Conservation (phyloP, 2,113 vertebrate species). For the Ploceus nigricollis region DNA sequence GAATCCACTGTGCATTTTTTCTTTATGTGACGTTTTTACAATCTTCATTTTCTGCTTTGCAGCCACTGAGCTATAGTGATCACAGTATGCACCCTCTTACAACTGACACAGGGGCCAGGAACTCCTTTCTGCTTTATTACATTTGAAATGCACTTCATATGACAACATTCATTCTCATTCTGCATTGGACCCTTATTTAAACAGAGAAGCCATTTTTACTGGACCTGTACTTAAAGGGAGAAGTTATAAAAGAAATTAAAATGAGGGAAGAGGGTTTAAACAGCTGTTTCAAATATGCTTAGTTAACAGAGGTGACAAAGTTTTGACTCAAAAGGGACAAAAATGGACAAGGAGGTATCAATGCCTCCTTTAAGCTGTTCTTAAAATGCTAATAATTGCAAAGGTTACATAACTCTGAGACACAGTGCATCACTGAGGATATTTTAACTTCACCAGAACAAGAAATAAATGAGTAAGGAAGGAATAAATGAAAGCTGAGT, state of each 20-base stretch:
- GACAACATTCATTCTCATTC: slow-evolving; percentile 72
- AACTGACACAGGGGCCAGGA: slow-evolving; percentile 79
- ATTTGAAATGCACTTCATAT: slow-evolving; percentile 71
- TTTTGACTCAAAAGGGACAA: slow-evolving; percentile 11
- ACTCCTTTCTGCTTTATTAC: slow-evolving; percentile 80
- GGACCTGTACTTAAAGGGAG: slow-evolving; percentile 34
- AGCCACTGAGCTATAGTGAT: slow-evolving; percentile 89
- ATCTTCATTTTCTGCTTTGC: slow-evolving; percentile 99
- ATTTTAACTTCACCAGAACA: neutral
- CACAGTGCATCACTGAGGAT: neutral
- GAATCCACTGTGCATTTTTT: slow-evolving; percentile 94
- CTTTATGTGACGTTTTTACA: slow-evolving; percentile 97
- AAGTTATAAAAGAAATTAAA: slow-evolving; percentile 60
- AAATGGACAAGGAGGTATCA: neutral
- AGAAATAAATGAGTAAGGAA: neutral
- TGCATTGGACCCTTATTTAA: slow-evolving; percentile 41
- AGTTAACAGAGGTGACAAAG: slow-evolving; percentile 35
- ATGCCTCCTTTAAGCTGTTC: neutral
- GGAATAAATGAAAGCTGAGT: neutral
- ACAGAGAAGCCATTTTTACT: slow-evolving; percentile 48
- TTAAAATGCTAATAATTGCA: neutral
- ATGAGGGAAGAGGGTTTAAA: slow-evolving; percentile 13
- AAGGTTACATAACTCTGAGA: slow-evolving; percentile 42
- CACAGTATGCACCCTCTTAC: slow-evolving; percentile 82
- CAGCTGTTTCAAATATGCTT: slow-evolving; percentile 22